These are phyloP conservation scores for Catharus fuscescens DNA, from an alignment of 2,113 vertebrate species.

Conservation along the genomic window DNA sequence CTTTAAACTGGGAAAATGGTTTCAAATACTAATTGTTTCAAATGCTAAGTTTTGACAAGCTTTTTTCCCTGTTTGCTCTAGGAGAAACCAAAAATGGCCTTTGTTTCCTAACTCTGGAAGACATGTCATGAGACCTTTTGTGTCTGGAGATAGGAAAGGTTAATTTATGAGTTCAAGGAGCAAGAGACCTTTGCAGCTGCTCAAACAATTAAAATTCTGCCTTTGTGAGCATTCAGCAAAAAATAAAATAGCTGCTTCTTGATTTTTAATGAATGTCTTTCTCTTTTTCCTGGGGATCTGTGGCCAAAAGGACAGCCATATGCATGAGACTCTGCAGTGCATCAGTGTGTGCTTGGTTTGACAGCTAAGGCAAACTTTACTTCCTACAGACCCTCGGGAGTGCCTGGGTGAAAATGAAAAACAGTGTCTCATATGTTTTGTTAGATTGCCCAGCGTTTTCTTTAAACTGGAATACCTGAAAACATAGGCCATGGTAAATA, in stretches of 20 bases:
- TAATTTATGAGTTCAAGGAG: constrained; percentile 25
- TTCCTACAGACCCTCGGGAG: not conserved
- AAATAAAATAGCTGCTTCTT: not conserved
- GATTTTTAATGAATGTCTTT: not conserved
- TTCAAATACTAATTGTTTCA: not conserved
- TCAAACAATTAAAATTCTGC: constrained; percentile 4
- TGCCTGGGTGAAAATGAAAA: not conserved
- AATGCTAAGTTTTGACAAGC: not conserved
- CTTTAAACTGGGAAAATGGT: not conserved
- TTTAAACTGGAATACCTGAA: not conserved
- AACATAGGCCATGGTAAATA: not conserved
- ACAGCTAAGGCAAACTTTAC: not conserved
- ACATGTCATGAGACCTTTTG: not conserved
- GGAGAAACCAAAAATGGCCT: not conserved
- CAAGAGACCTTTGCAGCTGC: constrained; percentile 19
- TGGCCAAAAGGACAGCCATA: not conserved
- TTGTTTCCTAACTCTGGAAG: not conserved
- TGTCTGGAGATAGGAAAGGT: not conserved
- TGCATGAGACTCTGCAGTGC: not conserved
- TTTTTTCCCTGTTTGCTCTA: not conserved
- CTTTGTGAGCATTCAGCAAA: not conserved
- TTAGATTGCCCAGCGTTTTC: not conserved
- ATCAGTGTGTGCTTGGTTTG: not conserved
- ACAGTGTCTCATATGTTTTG: not conserved
- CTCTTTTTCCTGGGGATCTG: not conserved